Evolutionary conservation across 2,113 vertebrate species (phyloP), one percentile per base, ranked within the genome.

Genomic region (Acrocephalus kingi): DNA sequence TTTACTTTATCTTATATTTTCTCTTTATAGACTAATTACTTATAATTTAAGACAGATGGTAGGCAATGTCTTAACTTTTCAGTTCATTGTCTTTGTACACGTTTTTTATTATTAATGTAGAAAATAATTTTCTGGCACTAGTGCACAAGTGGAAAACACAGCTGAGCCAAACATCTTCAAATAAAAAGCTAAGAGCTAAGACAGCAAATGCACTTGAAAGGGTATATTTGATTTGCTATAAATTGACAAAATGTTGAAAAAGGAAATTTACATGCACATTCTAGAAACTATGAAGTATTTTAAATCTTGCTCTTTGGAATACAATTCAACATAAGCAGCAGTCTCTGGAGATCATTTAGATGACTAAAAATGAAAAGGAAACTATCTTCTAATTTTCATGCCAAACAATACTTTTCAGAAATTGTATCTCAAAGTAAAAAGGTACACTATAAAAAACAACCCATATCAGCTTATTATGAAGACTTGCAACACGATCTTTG

Each of bases 51-150:
- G 52, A 61, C 37, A 94, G 16, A 84, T 37, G 21, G 30, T 28
- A 85, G 27, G 15, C 25, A 45, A 37, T 55, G 18, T 79, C 25
- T 66, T 45, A 63, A 59, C 1, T 2, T 55, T 88, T 81, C 17
- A 59, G 19, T 76, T 96, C 72, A 72, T 43, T 92, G 24, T 77
- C 49, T 67, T 59, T 89, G 35, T 71, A 43, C 9, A 66, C 33
- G 39, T 35, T 92, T 91, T 91, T 89, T 80, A 66, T 87, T 59
- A 84, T 69, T n/a, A 87, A 52, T 39, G 24, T 22, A 82, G 49
- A 81, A 95, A 92, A 67, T n/a, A 88, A 87, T 56, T 80, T 69
- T 88, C 72, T 84, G 74, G 62, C 56, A 92, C 24, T 63, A 39
- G 27, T 37, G 48, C 16, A 52, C 37, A 64, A 83, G 23, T 66